Conservation (phyloP, 2,113 vertebrate genomes). For the Sphaerodactylus townsendi region DNA sequence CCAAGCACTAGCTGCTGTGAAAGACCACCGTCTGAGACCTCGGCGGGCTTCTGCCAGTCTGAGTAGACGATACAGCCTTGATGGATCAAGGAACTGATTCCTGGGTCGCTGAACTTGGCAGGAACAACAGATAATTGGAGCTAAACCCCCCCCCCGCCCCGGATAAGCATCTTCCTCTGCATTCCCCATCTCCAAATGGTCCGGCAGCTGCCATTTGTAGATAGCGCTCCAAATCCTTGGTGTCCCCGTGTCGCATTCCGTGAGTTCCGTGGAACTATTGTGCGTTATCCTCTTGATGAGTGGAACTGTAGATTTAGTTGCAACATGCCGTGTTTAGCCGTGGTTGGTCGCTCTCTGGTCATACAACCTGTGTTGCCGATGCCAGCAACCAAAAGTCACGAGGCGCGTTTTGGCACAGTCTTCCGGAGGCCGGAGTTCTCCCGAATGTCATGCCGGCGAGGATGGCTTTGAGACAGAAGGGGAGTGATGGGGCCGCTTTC, state of each 20-base stretch:
- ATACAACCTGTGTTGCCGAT: constrained; percentile 9
- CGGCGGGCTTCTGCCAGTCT: too few relatives aligned
- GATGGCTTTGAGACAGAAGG: background rate
- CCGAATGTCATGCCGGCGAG: too few relatives aligned
- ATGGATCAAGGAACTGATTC: too few relatives aligned
- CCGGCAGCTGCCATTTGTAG: constrained; percentile 60
- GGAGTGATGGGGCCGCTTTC: too few relatives aligned
- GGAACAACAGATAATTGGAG: too few relatives aligned
- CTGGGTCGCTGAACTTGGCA: too few relatives aligned
- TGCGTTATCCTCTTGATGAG: constrained; percentile 52
- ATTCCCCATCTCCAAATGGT: too few relatives aligned
- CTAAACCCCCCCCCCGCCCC: background rate
- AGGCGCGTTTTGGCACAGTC: background rate
- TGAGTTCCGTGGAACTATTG: constrained; percentile 61
- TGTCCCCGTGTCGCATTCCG: constrained; percentile 63
- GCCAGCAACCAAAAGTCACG: too few relatives aligned
- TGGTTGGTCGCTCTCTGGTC: constrained; percentile 19
- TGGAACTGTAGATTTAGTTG: constrained; percentile 52
- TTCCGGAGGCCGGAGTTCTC: background rate
- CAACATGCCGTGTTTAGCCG: constrained; percentile 20
- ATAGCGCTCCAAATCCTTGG: constrained; percentile 63
- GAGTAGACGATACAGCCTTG: too few relatives aligned
- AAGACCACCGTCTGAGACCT: too few relatives aligned
- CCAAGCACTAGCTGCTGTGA: too few relatives aligned
- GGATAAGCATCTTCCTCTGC: too few relatives aligned